Evolutionary conservation across 2,797 vertebrate species (phyloP).

Genomic region (Catamblyrhynchus diadema): DNA sequence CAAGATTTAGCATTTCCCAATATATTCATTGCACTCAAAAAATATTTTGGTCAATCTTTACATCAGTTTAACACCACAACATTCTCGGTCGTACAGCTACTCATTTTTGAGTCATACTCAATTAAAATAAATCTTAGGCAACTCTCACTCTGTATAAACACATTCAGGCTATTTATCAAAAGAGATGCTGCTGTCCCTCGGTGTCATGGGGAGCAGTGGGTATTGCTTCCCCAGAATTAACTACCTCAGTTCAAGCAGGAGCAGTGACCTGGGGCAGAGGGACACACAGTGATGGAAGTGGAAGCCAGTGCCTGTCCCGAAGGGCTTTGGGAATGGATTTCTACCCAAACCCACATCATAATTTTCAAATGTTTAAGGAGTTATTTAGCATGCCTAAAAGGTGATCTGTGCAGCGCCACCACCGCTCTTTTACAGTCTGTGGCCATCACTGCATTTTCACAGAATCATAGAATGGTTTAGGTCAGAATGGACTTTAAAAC

Average conservation of each 20-base stretch:
- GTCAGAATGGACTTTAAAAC: neutral
- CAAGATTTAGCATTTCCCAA: neutral
- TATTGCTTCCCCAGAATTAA: neutral
- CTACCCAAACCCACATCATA: neutral
- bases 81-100: neutral
- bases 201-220: neutral
- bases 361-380: neutral
- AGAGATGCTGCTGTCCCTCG: neutral
- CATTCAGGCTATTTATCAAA: neutral
- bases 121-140: constrained; percentile 20
- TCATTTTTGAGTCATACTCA: neutral
- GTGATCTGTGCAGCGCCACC: neutral
- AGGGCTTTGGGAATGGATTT: neutral
- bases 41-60: neutral
- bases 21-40: neutral
- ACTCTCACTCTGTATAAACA: neutral
- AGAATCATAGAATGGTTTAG: neutral
- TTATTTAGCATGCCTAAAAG: neutral
- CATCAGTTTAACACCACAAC: neutral
- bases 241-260: neutral
- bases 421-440: neutral
- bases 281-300: neutral
- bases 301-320: neutral
- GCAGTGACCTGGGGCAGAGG: neutral
- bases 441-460: neutral